Evolutionary conservation across 23 tunicate species (phyloP).

Genomic region (Clavelina lepadiformis): DNA sequence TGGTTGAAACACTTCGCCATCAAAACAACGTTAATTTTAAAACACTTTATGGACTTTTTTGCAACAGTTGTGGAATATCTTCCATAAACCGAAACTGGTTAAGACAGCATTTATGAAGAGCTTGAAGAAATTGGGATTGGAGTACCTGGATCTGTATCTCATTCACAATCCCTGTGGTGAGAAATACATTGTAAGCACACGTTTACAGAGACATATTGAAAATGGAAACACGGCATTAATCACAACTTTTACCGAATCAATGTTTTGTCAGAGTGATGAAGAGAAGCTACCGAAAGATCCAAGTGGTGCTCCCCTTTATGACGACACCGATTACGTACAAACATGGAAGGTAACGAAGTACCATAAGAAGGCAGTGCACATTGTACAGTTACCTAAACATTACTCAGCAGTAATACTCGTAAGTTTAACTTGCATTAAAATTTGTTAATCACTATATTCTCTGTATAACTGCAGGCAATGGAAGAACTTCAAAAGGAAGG

Average conservation of each 20-base stretch:
- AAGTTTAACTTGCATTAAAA: too few species aligned
- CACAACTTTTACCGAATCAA: too few species aligned
- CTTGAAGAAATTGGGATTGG: conserved; percentile 40
- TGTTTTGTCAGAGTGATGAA: too few species aligned
- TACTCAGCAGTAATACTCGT: too few species aligned
- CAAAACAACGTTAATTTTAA: too few species aligned
- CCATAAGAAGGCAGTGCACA: too few species aligned
- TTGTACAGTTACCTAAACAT: too few species aligned
- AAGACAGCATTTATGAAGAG: conserved; percentile 18
- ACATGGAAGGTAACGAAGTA: conserved; percentile 96
- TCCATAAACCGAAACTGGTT: conserved; percentile 70
- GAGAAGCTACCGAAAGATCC: conserved; percentile 59
- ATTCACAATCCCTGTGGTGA: conserved; percentile 72
- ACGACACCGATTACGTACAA: conserved; percentile 57
- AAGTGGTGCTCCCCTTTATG: conserved; percentile 20
- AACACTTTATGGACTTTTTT: too few species aligned
- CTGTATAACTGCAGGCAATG: conserved; percentile 38
- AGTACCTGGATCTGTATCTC: conserved; percentile 82
- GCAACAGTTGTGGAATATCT: conserved; percentile 85
- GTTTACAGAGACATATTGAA: too few species aligned
- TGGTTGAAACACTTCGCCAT: too few species aligned
- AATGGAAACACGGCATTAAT: too few species aligned
- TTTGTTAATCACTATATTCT: too few species aligned
- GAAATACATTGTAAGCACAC: not conserved
- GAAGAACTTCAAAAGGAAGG: conserved; percentile 73